Conservation (phyloP, 2,797 vertebrate species). For the Hydrolagus colliei region DNA sequence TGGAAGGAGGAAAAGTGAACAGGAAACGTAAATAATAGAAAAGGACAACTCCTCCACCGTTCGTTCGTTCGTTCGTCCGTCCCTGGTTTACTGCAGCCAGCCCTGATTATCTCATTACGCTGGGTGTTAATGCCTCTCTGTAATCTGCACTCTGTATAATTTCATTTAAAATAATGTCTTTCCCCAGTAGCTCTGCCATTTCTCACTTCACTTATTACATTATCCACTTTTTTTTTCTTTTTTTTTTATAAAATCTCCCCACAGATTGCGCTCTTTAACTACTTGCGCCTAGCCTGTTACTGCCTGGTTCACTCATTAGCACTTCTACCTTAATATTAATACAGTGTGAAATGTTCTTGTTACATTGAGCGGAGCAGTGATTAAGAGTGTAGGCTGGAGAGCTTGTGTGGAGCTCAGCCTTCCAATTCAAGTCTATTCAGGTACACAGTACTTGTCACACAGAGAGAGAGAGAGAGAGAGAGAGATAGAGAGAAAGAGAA, state of each 20-base stretch:
- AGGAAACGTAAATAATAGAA: too few species aligned
- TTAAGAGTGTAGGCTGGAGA: neutral
- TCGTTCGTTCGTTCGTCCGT: too few species aligned
- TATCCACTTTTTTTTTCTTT: conserved; percentile 27
- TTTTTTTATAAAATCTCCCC: conserved; percentile 27
- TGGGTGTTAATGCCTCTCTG: conserved; percentile 28
- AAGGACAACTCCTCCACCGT: too few species aligned
- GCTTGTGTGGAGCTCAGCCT: neutral
- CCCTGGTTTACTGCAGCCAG: conserved; percentile 17
- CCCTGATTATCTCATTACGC: conserved; percentile 30
- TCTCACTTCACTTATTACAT: conserved; percentile 32
- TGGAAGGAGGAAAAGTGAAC: too few species aligned
- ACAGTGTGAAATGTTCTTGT: conserved; percentile 29
- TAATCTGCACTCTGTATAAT: conserved; percentile 31
- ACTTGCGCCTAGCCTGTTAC: conserved; percentile 28
- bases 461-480: too few species aligned
- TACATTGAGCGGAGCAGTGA: conserved; percentile 15
- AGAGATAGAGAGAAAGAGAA: neutral
- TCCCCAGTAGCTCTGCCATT: conserved; percentile 25
- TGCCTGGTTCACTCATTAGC: conserved; percentile 29
- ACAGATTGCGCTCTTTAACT: conserved; percentile 25
- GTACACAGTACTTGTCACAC: neutral
- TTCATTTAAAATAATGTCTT: conserved; percentile 31
- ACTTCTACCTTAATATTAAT: conserved; percentile 29
- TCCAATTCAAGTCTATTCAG: neutral